Base-by-base conservation (phyloP, 2,113 vertebrate species). In the Ahaetulla prasina region DNA sequence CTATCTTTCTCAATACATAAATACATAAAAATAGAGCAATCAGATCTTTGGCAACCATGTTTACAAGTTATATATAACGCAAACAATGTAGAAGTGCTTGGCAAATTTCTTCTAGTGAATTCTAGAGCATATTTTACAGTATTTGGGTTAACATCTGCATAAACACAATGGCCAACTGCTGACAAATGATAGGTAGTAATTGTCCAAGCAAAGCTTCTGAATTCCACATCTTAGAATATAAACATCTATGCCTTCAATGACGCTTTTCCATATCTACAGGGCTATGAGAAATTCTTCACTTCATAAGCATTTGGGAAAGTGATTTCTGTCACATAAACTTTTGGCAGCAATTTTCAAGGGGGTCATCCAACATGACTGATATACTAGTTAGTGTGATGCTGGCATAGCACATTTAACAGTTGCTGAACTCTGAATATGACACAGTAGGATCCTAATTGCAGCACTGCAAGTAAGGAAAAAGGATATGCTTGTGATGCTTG, bases 331-430 rank as follows among this genome's bases (percentile, higher is more conserved):
- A 96, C 95, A 96, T 92, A 97, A 97, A 98, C 93, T 97, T 98
- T 97, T 97, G 96, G 94, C 97, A 97, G 96, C 96, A 97, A 97
- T 98, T 98, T 98, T 95, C 97, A 96, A 96, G 95, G 92, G 94
- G 96, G 96, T 97, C 97, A 96, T 97, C 95, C 94, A 93, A 94
- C 94, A 96, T 97, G 97, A 97, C 95, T 97, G 97, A 97, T 98
- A 95, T 2, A 94, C 93, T 95, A 96, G 94, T 97, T 97, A 97
- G 93, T 25, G 91, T 87, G 94, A 93, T 94, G 95, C 84, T 27
- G 85, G 95, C 94, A 0, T 88, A 96, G 94, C 96, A 55, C 95
- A 95, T 95, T 97, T 96, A 97, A 96, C 94, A 97, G 95, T 93
- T 89, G 50, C 96, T 68, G 63, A 93, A 94, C 95, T 94, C 94